Percentiles rank a stretch among this genome's conserved stretches.
phyloP scores from a whole-genome alignment of 2,888 invertebrate species.

The Octonoba sinensis region DNA sequence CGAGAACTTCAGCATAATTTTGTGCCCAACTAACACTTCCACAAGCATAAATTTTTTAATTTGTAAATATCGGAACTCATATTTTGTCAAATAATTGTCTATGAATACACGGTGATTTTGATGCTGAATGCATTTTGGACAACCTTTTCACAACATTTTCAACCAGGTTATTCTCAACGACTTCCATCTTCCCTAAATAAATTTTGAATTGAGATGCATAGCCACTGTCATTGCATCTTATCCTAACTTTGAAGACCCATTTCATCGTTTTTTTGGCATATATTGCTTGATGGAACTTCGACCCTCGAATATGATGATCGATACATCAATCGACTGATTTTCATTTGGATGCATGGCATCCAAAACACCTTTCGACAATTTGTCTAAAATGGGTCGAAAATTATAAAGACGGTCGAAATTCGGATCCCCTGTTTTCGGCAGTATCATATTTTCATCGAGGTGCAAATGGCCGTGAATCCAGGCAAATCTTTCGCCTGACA shows the following conservation, averaged over 20 bases:
- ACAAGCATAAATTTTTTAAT: neutral
- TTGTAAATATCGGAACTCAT: neutral
- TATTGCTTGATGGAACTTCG: conserved; percentile 23
- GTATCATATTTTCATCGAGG: neutral
- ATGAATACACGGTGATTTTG: neutral
- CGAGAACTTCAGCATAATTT: neutral
- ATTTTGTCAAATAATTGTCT: neutral
- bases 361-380: conserved; percentile 1
- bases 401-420: conserved; percentile 2
- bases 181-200: conserved; percentile 13
- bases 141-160: conserved; percentile 16
- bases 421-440: neutral
- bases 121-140: neutral
- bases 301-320: conserved; percentile 20
- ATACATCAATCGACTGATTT: conserved; percentile 28
- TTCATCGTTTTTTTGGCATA: conserved; percentile 16
- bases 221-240: conserved; percentile 2
- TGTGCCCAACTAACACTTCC: neutral
- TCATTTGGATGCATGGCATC: neutral
- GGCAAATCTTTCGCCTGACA: too few species aligned
- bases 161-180: conserved; percentile 3
- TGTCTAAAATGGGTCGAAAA: too few species aligned
- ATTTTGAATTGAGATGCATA: conserved; percentile 16
- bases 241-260: conserved; percentile 17
- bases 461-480: neutral